Base-by-base conservation (phyloP, 2,888 invertebrate species). In the Cactoblastis cactorum region DNA sequence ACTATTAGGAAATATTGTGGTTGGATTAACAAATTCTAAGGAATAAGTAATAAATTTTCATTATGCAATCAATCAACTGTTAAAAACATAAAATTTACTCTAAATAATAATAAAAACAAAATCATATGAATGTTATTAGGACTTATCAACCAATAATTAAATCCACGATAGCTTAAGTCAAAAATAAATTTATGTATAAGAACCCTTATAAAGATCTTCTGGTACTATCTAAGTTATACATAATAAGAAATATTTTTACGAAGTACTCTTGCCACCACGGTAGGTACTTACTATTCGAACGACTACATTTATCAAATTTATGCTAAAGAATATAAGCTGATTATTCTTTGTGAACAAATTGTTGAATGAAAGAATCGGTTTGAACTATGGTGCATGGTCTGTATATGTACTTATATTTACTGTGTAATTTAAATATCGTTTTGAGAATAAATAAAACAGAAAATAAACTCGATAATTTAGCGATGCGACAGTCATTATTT, bases 311-410 rank as follows among this genome's bases (percentile, higher is more conserved):
- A 33, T 17, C 11, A 19, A n/a, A 34, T 32, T 41, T 12, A 50
- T 37, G 9, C 48, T 52, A 43, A 43, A 47, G 53, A 55, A 17
- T 17, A 11, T 53, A 43, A 48, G 17, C 39, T 49, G 53, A 52
- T 45, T 45, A 56, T 51, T 46, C 49, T 54, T 49, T 46, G 37
- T 28, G 37, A 56, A 35, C 47, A 33, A 19, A 33, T 45, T 48
- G 52, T 59, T 56, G 69, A 62, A 64, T 57, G 62, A 62, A 73
- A 62, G 62, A 63, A 50, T 64, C 65, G 70, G 65, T 75, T 75
- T 74, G 71, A 75, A 77, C 77, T 77, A 74, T 76, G 67, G 75
- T 78, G 76, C 76, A 57, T 49, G 46, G 58, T 58, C 57, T 51
- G 48, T 56, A 34, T n/a, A 45, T 45, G 53, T 57, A 54, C 58